Evolutionary conservation across 1,140 invertebrate genomes (phyloP).

Genomic region (Oreohelix idahoensis): DNA sequence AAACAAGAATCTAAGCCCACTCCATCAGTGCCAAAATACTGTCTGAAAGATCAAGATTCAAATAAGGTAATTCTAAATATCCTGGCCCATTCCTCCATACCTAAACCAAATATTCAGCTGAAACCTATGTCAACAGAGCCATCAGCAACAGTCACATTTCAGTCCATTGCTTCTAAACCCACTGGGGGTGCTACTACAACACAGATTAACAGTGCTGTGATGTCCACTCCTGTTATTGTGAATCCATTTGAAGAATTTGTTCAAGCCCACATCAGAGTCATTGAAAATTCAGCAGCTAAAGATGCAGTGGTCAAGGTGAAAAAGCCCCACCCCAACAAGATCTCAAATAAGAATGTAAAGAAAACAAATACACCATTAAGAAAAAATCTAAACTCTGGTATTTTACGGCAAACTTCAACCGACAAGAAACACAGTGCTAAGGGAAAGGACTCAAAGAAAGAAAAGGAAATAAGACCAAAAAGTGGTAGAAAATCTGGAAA

Average conservation of each 20-base stretch:
- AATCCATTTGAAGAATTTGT: conserved; percentile 64
- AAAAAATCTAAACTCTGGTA: conserved; percentile 53
- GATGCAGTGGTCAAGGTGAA: conserved; percentile 45
- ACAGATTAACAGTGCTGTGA: background rate
- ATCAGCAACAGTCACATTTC: background rate
- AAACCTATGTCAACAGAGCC: conserved; percentile 9
- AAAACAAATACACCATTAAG: conserved; percentile 30
- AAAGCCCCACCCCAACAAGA: background rate
- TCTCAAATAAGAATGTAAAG: conserved; percentile 50
- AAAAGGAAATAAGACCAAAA: conserved; percentile 53
- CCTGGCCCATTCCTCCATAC: background rate
- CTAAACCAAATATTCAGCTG: background rate
- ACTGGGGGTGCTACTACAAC: background rate
- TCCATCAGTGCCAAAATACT: background rate
- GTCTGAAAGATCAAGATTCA: background rate
- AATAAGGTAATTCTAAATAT: background rate
- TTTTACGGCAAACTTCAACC: conserved; percentile 47
- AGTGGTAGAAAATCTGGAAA: conserved; percentile 59
- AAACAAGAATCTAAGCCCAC: background rate
- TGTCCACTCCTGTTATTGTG: conserved; percentile 64
- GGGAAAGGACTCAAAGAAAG: conserved; percentile 52
- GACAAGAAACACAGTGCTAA: conserved; percentile 49
- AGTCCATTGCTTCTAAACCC: background rate
- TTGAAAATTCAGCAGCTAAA: conserved; percentile 29
- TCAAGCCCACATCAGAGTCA: background rate